These are phyloP conservation scores for Willowsia nigromaculata DNA, from an alignment of 2,888 invertebrate genomes.

Conservation along the genomic window DNA sequence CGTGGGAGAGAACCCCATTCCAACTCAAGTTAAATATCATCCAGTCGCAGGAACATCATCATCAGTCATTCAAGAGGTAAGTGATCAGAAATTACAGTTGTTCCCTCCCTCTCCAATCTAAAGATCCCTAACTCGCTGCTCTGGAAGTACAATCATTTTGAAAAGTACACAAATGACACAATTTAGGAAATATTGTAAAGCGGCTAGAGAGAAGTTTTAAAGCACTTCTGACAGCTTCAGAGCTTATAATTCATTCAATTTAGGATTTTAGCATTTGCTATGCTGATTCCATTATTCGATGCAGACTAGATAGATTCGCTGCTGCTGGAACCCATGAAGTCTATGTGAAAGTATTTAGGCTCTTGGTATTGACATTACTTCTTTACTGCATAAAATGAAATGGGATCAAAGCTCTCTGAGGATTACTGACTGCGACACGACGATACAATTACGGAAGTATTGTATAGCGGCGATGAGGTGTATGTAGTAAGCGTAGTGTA, in stretches of 20 bases:
- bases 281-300: neutral
- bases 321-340: no score
- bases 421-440: constrained; percentile 15
- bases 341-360: no score
- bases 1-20: constrained; percentile 7
- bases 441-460: neutral
- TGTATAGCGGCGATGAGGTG: neutral
- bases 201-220: neutral
- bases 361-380: neutral
- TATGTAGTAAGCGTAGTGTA: neutral
- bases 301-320: neutral
- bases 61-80: constrained; percentile 48
- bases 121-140: neutral
- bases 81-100: constrained; percentile 30
- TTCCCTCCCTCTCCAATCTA: neutral
- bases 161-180: neutral
- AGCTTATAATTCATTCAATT: constrained; percentile 27
- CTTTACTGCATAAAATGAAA: neutral
- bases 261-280: neutral
- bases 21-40: constrained; percentile 58
- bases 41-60: constrained; percentile 42
- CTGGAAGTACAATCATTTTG: neutral
- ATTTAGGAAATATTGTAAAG: neutral
- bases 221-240: neutral
- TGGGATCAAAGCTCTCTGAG: neutral